Conservation (phyloP, 2,888 invertebrate species). For the Caenorhabditis imperialis region DNA sequence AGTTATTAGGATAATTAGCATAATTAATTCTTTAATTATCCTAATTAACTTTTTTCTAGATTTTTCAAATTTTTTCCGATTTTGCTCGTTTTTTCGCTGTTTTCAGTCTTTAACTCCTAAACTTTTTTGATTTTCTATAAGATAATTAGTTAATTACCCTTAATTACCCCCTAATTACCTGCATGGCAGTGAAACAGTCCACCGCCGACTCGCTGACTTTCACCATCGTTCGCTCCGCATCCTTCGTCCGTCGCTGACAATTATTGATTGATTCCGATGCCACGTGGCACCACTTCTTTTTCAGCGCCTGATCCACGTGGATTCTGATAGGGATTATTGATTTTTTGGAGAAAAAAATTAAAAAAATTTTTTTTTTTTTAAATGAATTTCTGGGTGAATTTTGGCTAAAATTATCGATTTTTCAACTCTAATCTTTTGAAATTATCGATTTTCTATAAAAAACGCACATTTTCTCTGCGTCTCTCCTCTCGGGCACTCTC, state of each 20-base stretch:
- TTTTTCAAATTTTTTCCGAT: not conserved
- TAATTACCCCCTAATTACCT: constrained; percentile 25
- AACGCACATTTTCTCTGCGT: constrained; percentile 14
- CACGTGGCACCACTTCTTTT: constrained; percentile 28
- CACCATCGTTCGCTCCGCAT: constrained; percentile 31
- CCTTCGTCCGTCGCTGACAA: constrained; percentile 9
- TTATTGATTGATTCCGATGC: constrained; percentile 11
- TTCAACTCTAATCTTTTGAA: not conserved
- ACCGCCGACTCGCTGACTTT: constrained; percentile 36
- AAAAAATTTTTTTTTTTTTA: too few relatives aligned
- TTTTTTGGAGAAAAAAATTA: not conserved
- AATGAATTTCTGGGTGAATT: too few relatives aligned
- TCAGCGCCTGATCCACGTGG: constrained; percentile 9
- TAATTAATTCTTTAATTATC: too few relatives aligned
- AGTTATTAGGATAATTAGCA: too few relatives aligned
- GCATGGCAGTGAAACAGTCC: constrained; percentile 36
- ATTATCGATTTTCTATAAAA: not conserved
- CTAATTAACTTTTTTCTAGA: not conserved
- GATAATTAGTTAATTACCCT: not conserved
- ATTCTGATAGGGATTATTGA: constrained; percentile 6
- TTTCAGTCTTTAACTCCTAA: too few relatives aligned
- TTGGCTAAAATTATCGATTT: too few relatives aligned
- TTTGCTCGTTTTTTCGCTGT: not conserved
- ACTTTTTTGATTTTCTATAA: not conserved
- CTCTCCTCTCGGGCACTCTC: not conserved